phyloP scores from a whole-genome alignment of 2,113 vertebrate genomes.

The Alectura lathami region DNA sequence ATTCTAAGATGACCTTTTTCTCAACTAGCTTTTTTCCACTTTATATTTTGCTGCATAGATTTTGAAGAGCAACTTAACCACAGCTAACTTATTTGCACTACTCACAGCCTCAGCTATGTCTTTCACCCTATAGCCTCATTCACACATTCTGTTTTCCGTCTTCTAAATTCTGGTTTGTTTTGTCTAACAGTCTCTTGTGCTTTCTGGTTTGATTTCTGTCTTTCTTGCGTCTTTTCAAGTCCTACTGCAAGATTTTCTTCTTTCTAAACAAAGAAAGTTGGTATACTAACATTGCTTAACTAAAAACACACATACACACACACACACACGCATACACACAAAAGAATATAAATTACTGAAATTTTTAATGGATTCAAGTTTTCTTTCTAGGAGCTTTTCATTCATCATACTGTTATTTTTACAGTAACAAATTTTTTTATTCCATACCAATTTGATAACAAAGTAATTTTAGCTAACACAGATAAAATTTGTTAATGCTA shows the following conservation, averaged over 20 bases:
- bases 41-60: not conserved
- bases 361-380: not conserved
- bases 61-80: not conserved
- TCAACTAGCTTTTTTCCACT: not conserved
- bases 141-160: conserved; percentile 24
- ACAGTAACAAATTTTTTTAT: not conserved
- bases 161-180: conserved; percentile 3
- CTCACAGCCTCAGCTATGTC: not conserved
- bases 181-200: not conserved
- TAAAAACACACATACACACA: not conserved
- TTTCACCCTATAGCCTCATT: not conserved
- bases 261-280: not conserved
- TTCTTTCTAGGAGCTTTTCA: not conserved
- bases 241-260: not conserved
- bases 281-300: not conserved
- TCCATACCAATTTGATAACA: not conserved
- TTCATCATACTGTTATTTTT: not conserved
- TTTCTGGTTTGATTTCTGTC: not conserved
- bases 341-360: not conserved
- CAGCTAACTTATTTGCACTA: not conserved
- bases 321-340: not conserved
- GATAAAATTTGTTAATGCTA: not conserved
- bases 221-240: conserved; percentile 36
- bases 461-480: not conserved
- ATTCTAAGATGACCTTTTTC: not conserved